Evolutionary conservation across 2,888 invertebrate genomes (phyloP).

Genomic region (Cantharis lateralis): DNA sequence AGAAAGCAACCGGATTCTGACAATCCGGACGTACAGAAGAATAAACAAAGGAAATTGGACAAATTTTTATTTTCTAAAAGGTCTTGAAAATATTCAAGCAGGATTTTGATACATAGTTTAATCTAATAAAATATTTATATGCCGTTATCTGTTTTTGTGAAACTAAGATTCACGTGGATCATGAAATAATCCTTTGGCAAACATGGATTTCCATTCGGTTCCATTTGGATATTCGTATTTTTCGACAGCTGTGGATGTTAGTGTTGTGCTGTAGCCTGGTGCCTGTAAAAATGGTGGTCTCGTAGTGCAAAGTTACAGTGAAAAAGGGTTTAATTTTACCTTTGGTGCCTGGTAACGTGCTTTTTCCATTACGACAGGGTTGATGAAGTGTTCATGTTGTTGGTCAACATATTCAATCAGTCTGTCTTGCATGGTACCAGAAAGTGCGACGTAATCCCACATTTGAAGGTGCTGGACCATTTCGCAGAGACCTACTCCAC

Average conservation of each 20-base stretch:
- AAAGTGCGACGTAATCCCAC: conserved; percentile 82
- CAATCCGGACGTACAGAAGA: conserved; percentile 42
- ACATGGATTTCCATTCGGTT: conserved; percentile 74
- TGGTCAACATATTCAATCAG: conserved; percentile 89
- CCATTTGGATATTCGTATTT: conserved; percentile 79
- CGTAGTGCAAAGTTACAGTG: conserved; percentile 1
- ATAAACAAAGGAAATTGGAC: conserved; percentile 59
- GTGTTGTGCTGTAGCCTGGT: conserved; percentile 83
- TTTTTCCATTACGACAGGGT: conserved; percentile 71
- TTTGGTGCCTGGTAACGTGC: conserved; percentile 78
- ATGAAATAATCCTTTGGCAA: conserved; percentile 64
- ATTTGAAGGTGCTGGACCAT: conserved; percentile 91
- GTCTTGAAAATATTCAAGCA: not conserved
- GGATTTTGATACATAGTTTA: not conserved
- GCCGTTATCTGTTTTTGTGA: not conserved
- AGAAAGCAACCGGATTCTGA: conserved; percentile 50
- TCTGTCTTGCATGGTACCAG: conserved; percentile 71
- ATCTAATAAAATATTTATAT: not conserved
- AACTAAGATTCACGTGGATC: conserved; percentile 51
- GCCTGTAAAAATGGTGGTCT: conserved; percentile 55
- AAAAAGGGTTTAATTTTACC: conserved; percentile 55
- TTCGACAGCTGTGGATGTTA: conserved; percentile 69
- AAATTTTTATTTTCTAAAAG: conserved; percentile 53
- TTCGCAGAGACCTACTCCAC: conserved; percentile 92
- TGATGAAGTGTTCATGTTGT: conserved; percentile 84